Conservation (phyloP, 2,113 vertebrate species). For the western clawed frog (Xenopus tropicalis) region UCB_Xtro_10.0 CM004444.2:28614501-28615000, state of each 20-base stretch:
- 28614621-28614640: constrained; percentile 62
- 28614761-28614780: constrained; percentile 35
- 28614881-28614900: constrained; percentile 69
- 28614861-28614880: constrained; percentile 34
- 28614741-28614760: constrained; percentile 48
- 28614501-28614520: constrained; percentile 49
- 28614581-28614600: constrained; percentile 61
- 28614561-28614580: constrained; percentile 68
- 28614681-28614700: constrained; percentile 68
- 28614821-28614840: constrained; percentile 21
- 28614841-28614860: constrained; percentile 27
- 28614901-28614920: constrained; percentile 84
- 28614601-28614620: constrained; percentile 62
- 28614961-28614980: constrained; percentile 61
- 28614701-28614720: constrained; percentile 64
- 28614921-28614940: constrained; percentile 93
- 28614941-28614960: constrained; percentile 98
- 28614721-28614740: constrained; percentile 47
- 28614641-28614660: constrained; percentile 79
- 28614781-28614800: constrained; percentile 30
- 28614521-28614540: constrained; percentile 58
- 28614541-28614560: constrained; percentile 79
- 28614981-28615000: constrained; percentile 66
- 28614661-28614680: constrained; percentile 62
- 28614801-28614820: constrained; percentile 31